Base-by-base conservation (phyloP, 2,888 invertebrate species). In the Odontothrips loti region DNA sequence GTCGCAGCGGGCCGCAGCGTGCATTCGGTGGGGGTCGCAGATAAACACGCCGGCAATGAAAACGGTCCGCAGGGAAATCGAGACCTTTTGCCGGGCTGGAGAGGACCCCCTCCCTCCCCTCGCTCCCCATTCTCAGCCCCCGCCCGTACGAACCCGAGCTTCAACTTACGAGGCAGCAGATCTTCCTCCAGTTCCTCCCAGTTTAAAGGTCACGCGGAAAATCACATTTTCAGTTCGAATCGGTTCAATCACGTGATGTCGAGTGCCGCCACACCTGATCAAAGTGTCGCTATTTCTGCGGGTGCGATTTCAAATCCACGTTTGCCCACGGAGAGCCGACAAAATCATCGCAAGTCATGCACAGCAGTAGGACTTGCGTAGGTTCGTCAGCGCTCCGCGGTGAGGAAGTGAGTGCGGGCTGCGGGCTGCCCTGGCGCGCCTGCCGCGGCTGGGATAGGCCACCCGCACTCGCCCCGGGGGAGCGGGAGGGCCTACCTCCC, bases 61-160 rank as follows among this genome's bases (percentile, higher is more conserved):
- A 75, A 58, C 58, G 68, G 23, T 10, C 68, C 68, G 68, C 68
- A 75, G 68, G 68, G 68, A 75, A 75, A 75, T 75, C 68, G 68
- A 43, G 34, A 43, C 34, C 34, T 43, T 43, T 43, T 43, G 34
- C 34, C 34, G 34, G 58, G 51, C 68, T 0, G 51, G 58, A 17
- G 58, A 58, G 58, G 51, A 51, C 51, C 58, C 58, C 20, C 10
- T 3, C 34, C 58, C 58, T 58, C 58, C 20, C 58, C 58, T 51
- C 51, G 51, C 8, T 12, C n/a, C 34, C 58, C 6, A 15, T 58
- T 15, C 58, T 58, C 58, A 20, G 58, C 58, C n/a, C 58, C 20
- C 20, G 51, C 34, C 51, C 51, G 58, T 15, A 11, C 58, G 58
- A 58, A 15, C 20, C n/a, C 58, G 51, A 6, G 34, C 34, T 43